Percentiles rank a stretch among this genome's conserved stretches.
phyloP scores from a whole-genome alignment of 2,797 vertebrate genomes.

The Anomalospiza imberbis region DNA sequence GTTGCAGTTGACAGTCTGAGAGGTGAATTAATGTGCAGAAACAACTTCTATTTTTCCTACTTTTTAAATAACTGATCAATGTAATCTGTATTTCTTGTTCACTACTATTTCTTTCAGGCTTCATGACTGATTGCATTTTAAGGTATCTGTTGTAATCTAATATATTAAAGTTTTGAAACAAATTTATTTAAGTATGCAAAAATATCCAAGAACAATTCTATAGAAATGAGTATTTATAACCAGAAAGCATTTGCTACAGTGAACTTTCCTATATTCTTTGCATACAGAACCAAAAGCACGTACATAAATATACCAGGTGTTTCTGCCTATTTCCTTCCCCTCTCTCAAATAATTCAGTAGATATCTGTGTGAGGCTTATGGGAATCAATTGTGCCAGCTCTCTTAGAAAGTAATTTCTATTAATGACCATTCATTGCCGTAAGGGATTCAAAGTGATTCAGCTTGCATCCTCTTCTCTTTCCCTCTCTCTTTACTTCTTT shows the following conservation, averaged over 20 bases:
- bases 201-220: background rate
- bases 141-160: background rate
- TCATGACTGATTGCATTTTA: background rate
- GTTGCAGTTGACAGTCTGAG: background rate
- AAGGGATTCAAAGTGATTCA: background rate
- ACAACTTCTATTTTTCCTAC: background rate
- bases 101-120: background rate
- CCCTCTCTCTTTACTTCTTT: background rate
- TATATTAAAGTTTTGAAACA: background rate
- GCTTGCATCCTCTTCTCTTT: background rate
- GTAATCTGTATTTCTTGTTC: background rate
- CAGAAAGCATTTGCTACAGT: background rate
- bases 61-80: constrained; percentile 3
- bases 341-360: background rate
- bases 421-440: background rate
- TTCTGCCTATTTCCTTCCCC: background rate
- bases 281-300: background rate
- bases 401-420: background rate
- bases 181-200: background rate
- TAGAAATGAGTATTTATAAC: background rate
- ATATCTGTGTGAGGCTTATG: background rate
- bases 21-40: background rate
- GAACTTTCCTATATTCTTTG: background rate
- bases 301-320: background rate
- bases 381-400: background rate